Base-by-base conservation (phyloP, 1,140 invertebrate genomes). In the Rhizoglyphus robini region DNA sequence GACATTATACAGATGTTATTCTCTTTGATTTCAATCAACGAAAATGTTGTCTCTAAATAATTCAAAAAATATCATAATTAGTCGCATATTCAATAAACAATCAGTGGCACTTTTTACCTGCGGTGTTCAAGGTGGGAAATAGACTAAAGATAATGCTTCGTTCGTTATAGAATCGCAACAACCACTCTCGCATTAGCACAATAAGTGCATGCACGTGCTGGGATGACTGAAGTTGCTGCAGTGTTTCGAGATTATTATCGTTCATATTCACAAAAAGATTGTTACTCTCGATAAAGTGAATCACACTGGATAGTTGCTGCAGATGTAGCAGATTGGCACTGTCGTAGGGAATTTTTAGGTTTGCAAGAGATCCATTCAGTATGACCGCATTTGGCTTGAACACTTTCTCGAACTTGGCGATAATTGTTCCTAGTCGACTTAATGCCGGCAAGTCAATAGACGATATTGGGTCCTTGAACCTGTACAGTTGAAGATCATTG, bases 281-380 rank as follows among this genome's bases (percentile, higher is more conserved):
- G 25, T 58, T 58, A 32, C n/a, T 29, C 25, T 58, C 54, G 29
- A 58, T 58, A 32, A 58, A 58, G 18, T 58, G 15, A 29, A 58
- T 34, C 54, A 58, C 18, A n/a, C 15, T 11, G 25, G 15, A 23
- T 30, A 58, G n/a, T 27, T 58, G 54, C 25, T 58, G 54, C 25
- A 58, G 11, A 32, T 58, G 29, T 2, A 58, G 11, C 2, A 58
- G 1, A 32, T 58, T 58, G 25, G 29, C 11, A 32, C 2, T 13
- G 15, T 13, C 31, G 25, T 11, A 3, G 25, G 15, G 2, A 32
- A n/a, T 58, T 18, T 58, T 58, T 18, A 18, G 2, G 25, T 11
- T 58, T 18, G 18, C 54, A 58, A 13, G 15, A 58, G 2, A 3
- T 18, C 2, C 41, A 46, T 46, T 46, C 18, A 46, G 18, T n/a